Conservation (phyloP, 2,888 invertebrate species). For the Phyllotreta striolata region DNA sequence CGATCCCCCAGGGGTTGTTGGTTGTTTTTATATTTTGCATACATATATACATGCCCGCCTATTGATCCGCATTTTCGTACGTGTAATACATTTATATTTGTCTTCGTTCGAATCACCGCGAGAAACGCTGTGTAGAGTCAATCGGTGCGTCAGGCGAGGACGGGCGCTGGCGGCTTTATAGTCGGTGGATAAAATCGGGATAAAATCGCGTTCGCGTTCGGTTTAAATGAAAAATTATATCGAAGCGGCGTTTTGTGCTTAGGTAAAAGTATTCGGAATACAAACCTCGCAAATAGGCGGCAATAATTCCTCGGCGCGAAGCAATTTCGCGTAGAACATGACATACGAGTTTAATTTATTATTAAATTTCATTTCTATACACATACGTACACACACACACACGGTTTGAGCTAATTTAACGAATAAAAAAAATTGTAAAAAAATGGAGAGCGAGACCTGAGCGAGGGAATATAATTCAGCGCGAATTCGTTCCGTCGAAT, state of each 20-base stretch:
- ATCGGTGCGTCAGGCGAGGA: no score
- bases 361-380: conserved; percentile 53
- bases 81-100: conserved; percentile 54
- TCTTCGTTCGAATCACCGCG: conserved; percentile 51
- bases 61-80: conserved; percentile 58
- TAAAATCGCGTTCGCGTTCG: background rate
- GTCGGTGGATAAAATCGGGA: no score
- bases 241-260: no score
- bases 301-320: conserved; percentile 44
- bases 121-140: conserved; percentile 44
- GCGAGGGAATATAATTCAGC: conserved; percentile 36
- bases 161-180: no score
- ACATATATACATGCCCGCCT: conserved; percentile 49
- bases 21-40: conserved; percentile 58
- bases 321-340: conserved; percentile 48
- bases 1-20: conserved; percentile 53
- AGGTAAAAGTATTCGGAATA: no score
- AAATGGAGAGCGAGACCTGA: conserved; percentile 47
- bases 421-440: no score
- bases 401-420: conserved; percentile 49
- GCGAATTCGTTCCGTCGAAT: conserved; percentile 49
- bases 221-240: no score
- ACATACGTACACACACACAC: conserved; percentile 33
- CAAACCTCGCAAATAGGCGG: no score
- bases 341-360: conserved; percentile 51